phyloP scores from a whole-genome alignment of 2,113 vertebrate genomes.

The Triplophysa tibetana region DNA sequence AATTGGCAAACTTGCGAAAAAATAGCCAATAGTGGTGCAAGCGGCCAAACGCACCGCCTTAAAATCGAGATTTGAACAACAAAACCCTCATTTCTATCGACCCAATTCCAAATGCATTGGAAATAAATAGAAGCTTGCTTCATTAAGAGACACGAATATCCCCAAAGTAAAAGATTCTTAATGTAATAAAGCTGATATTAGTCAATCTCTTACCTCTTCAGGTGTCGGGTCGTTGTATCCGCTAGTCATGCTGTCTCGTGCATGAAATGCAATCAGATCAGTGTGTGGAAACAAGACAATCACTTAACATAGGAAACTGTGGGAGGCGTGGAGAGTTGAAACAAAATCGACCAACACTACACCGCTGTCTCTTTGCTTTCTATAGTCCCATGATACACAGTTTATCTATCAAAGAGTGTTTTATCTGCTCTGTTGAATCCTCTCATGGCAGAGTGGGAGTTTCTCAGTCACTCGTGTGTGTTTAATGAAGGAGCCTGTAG shows the following conservation, averaged over 20 bases:
- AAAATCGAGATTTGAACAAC: not conserved
- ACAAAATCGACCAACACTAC: not conserved
- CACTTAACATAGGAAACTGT: slow-evolving; percentile 69
- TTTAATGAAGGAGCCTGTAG: slow-evolving; percentile 21
- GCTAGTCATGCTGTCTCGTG: slow-evolving; percentile 86
- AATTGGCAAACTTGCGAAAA: slow-evolving; percentile 4
- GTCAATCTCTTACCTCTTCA: slow-evolving; percentile 69
- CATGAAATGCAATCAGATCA: slow-evolving; percentile 63
- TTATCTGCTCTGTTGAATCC: not conserved
- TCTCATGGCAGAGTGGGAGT: slow-evolving; percentile 4
- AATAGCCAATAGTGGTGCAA: not conserved
- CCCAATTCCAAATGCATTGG: not conserved
- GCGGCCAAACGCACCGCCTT: slow-evolving; percentile 25
- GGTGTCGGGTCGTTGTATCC: slow-evolving; percentile 85
- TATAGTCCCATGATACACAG: not conserved
- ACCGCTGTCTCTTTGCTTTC: slow-evolving; percentile 10
- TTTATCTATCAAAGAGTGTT: not conserved
- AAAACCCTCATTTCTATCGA: not conserved
- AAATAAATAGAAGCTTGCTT: not conserved
- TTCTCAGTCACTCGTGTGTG: slow-evolving; percentile 44
- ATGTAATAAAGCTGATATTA: not conserved
- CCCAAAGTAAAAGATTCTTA: not conserved
- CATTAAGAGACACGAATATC: not conserved
- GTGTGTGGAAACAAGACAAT: slow-evolving; percentile 63
- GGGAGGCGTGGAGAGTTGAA: slow-evolving; percentile 68